A percentile compares a stretch with the other conserved stretches of the same genome.
Conservation (phyloP, 2,888 invertebrate species). For the Dendrolimus pini region DNA sequence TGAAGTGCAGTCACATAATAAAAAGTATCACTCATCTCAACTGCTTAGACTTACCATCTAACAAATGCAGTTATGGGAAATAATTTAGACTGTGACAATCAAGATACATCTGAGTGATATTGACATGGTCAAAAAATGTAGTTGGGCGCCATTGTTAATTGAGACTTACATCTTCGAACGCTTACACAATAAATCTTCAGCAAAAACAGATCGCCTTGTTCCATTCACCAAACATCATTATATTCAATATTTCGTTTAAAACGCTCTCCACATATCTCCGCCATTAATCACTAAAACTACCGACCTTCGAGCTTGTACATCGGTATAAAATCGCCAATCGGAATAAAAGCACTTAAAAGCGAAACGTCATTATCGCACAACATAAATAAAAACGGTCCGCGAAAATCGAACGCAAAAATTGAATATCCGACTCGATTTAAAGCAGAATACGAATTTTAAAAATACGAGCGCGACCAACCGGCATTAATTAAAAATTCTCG, state of each 20-base stretch:
- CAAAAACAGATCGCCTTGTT: constrained; percentile 46
- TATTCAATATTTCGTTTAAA: constrained; percentile 76
- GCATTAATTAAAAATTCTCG: constrained; percentile 77
- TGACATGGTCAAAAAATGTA: not conserved
- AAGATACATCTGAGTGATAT: constrained; percentile 13
- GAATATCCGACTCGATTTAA: constrained; percentile 74
- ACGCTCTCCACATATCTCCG: constrained; percentile 72
- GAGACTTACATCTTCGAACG: constrained; percentile 29
- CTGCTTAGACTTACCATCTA: not conserved
- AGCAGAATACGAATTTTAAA: constrained; percentile 73
- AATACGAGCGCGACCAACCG: constrained; percentile 69
- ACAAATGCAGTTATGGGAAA: not conserved
- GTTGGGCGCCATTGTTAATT: constrained; percentile 20
- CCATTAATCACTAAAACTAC: constrained; percentile 76
- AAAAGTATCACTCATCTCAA: constrained; percentile 4
- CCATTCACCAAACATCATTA: constrained; percentile 71
- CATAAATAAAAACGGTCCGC: constrained; percentile 63
- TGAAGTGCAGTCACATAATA: constrained; percentile 41
- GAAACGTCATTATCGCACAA: constrained; percentile 77
- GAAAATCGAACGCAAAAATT: constrained; percentile 75
- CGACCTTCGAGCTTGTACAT: constrained; percentile 72
- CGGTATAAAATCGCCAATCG: constrained; percentile 75
- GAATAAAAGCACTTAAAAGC: constrained; percentile 75
- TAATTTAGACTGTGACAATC: not conserved
- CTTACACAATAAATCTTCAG: constrained; percentile 36